Base-by-base conservation (phyloP, 2,113 vertebrate genomes). In the Zosterops borbonicus region DNA sequence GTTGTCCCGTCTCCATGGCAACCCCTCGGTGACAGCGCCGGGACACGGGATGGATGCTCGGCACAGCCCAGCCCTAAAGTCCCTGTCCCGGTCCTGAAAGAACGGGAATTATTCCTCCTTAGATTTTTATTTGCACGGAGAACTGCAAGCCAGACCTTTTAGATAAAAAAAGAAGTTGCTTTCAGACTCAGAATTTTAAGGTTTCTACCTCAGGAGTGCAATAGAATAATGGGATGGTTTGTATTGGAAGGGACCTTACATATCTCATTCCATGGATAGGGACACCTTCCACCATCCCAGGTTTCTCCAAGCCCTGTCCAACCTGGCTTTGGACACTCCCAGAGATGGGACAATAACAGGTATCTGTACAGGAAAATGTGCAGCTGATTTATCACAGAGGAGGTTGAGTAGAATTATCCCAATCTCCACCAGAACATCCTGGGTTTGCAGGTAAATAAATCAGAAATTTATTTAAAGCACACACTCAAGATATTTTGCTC, bases 21-120 rank as follows among this genome's bases (percentile, higher is more conserved):
- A 69, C 35, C 6, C 4, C 14, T 14, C 2, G 20, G 35, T 23
- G 18, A 42, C 42, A 0, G n/a, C 1, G 44, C 5, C 1, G 0
- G 77, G 44, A 31, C 50, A 1, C 0, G 3, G 55, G 21, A n/a
- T 6, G 55, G 56, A 27, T 59, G 83, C 83, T 74, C n/a, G 4
- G 11, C 50, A 19, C 25, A 5, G 60, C 6, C 2, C 58, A 39
- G 75, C 37, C 23, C 55, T 17, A 3, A 10, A 19, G 28, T 10
- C 6, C 53, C 28, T 3, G 13, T 37, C 56, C 33, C 56, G 10
- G 56, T 58, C 56, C 56, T 35, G n/a, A 24, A 59, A 3, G 14
- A 14, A 7, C 39, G n/a, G 55, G 69, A 87, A 27, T 95, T 35
- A 27, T 70, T 50, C 55, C 78, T 64, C 59, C 29, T 5, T 25